Percentiles rank a stretch among this genome's conserved stretches.
phyloP scores from a whole-genome alignment of 2,888 invertebrate genomes.

The Cremastinae sp. region DNA sequence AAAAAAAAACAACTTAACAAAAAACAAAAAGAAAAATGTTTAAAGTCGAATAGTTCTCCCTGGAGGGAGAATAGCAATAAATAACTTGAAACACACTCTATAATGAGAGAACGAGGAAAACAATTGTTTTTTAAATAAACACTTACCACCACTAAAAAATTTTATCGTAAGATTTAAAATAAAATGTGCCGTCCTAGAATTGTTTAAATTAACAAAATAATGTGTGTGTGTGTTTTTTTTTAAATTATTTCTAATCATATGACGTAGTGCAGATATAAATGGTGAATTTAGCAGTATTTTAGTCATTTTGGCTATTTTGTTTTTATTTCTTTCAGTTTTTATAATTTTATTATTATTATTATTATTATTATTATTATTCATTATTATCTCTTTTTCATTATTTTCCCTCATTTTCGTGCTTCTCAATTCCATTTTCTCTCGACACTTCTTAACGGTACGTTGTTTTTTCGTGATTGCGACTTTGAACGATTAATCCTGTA shows the following conservation, averaged over 20 bases:
- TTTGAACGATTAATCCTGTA: slow-evolving; percentile 63
- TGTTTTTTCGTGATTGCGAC: slow-evolving; percentile 51
- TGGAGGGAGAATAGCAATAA: slow-evolving; percentile 13
- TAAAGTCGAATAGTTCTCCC: slow-evolving; percentile 24
- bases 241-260: slow-evolving; percentile 9
- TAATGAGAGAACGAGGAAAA: neutral
- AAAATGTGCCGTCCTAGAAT: neutral
- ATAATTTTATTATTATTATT: neutral
- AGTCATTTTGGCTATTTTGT: slow-evolving; percentile 21
- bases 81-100: slow-evolving; percentile 20
- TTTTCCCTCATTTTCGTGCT: slow-evolving; percentile 22
- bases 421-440: slow-evolving; percentile 40
- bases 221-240: slow-evolving; percentile 4
- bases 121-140: slow-evolving; percentile 10
- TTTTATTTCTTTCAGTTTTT: slow-evolving; percentile 19
- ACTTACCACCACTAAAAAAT: neutral
- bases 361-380: too few species aligned
- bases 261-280: slow-evolving; percentile 14
- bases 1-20: slow-evolving; percentile 61
- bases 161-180: neutral
- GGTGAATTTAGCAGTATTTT: slow-evolving; percentile 25
- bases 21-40: slow-evolving; percentile 61
- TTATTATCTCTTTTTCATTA: too few species aligned
- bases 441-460: slow-evolving; percentile 42
- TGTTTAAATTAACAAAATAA: neutral